phyloP scores from a whole-genome alignment of 2,113 vertebrate species.

The Periophthalmus modestus region DNA sequence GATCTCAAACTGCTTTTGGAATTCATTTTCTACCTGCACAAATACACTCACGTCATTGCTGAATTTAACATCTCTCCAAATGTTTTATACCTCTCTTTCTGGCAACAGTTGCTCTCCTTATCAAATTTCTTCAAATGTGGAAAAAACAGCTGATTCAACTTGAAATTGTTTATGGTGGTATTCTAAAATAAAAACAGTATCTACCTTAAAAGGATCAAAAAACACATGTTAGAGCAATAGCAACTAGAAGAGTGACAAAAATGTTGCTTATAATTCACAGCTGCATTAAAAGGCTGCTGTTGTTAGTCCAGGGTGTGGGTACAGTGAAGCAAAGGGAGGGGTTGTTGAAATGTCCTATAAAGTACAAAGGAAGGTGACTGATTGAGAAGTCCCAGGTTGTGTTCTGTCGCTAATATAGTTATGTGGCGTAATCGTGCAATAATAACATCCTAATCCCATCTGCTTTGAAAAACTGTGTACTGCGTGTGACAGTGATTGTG shows the following conservation, averaged over 20 bases:
- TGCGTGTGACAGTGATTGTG: constrained; percentile 68
- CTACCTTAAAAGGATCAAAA: constrained; percentile 44
- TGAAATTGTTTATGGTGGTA: constrained; percentile 59
- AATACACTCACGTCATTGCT: constrained; percentile 8
- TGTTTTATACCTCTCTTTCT: constrained; percentile 41
- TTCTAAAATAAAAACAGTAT: constrained; percentile 50
- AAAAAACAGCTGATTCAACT: constrained; percentile 64
- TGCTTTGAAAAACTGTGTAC: constrained; percentile 71
- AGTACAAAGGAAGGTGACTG: constrained; percentile 66
- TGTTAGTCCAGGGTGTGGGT: constrained; percentile 52
- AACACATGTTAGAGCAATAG: background rate
- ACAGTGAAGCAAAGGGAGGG: constrained; percentile 35
- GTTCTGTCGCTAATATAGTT: constrained; percentile 71
- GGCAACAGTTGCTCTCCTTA: constrained; percentile 58
- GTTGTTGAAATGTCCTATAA: constrained; percentile 56
- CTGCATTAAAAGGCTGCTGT: constrained; percentile 37
- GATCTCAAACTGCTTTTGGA: constrained; percentile 60
- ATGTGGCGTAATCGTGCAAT: constrained; percentile 69
- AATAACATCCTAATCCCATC: constrained; percentile 77
- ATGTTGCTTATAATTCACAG: constrained; percentile 37
- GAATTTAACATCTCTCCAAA: background rate
- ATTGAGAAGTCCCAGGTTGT: constrained; percentile 73
- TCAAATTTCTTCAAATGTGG: constrained; percentile 63
- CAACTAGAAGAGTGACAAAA: background rate
- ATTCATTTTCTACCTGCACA: constrained; percentile 60